Evolutionary conservation across 1,140 invertebrate species (phyloP), one percentile per base, ranked within the genome.

Genomic region (Mizuhopecten yessoensis): DNA sequence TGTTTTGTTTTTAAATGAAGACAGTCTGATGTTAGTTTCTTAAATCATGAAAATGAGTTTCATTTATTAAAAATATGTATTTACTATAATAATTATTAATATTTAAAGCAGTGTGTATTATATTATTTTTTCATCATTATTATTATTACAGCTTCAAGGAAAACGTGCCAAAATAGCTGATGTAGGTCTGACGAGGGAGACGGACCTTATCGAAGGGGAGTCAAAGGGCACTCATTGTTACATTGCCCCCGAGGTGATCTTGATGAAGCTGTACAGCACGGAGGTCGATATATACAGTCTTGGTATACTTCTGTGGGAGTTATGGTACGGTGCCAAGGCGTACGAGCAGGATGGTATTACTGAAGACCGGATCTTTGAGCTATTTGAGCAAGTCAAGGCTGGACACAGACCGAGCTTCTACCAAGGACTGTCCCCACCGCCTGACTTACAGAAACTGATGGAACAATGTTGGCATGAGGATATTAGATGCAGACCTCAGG

Each of bases 81-180:
- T 39, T 39, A 39, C 5, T 7, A n/a, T n/a, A n/a, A n/a, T n/a
- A n/a, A 39, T 39, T 39, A n/a, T 13, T 7, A 39, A 7, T 39
- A 13, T 39, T 39, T 39, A 39, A 39, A 7, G 36, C 5, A 39
- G n/a, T n/a, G n/a, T n/a, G n/a, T n/a, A n/a, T n/a, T n/a, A n/a
- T n/a, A n/a, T n/a, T n/a, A n/a, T n/a, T n/a, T n/a, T n/a, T n/a
- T n/a, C n/a, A n/a, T n/a, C 13, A 39, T 7, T 39, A 7, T 5
- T 7, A 75, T 29, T 17, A 29, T 92, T 91, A n/a, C 34, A 94
- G 94, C 42, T 94, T 9, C 92, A 93, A 75, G 39, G 92, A 2
- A 90, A 90, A 29, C 39, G n/a, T 0, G 87, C 93, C 23, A 93
- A 94, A 36, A 90, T 94, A 17, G 92, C 90, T 34, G 94, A 93